phyloP scores from a whole-genome alignment of 2,113 vertebrate genomes.

The Synchiropus splendidus region DNA sequence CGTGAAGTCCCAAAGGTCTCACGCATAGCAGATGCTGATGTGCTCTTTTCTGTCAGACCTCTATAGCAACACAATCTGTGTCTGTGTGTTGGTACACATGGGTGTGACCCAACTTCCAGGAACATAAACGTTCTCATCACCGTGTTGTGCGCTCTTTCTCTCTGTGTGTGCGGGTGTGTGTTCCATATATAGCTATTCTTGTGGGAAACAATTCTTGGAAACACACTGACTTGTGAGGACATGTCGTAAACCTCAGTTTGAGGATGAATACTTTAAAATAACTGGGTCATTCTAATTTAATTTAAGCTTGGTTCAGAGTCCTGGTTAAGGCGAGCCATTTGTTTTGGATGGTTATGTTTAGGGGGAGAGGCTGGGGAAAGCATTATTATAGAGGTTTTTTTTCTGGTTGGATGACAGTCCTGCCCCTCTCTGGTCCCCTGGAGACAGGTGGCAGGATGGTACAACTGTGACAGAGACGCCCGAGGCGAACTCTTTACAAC shows the following conservation, averaged over 20 bases:
- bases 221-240: constrained; percentile 19
- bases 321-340: no score
- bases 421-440: constrained; percentile 56
- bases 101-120: constrained; percentile 11
- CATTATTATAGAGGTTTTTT: constrained; percentile 23
- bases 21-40: constrained; percentile 34
- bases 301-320: no score
- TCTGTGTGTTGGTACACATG: constrained; percentile 18
- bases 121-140: constrained; percentile 24
- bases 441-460: constrained; percentile 58
- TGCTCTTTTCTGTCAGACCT: constrained; percentile 19
- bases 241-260: neutral
- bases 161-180: constrained; percentile 8
- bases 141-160: constrained; percentile 15
- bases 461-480: constrained; percentile 41
- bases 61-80: constrained; percentile 2
- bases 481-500: constrained; percentile 39
- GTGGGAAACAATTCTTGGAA: no score
- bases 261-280: no score
- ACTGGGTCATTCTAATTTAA: no score
- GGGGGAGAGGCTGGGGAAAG: no score
- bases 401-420: constrained; percentile 39
- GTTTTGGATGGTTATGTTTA: no score
- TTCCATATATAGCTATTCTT: no score
- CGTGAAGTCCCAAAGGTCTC: constrained; percentile 23